A percentile compares a stretch with the other conserved stretches of the same genome.
Conservation (phyloP, 1,140 invertebrate species). For the Psix sp. region DNA sequence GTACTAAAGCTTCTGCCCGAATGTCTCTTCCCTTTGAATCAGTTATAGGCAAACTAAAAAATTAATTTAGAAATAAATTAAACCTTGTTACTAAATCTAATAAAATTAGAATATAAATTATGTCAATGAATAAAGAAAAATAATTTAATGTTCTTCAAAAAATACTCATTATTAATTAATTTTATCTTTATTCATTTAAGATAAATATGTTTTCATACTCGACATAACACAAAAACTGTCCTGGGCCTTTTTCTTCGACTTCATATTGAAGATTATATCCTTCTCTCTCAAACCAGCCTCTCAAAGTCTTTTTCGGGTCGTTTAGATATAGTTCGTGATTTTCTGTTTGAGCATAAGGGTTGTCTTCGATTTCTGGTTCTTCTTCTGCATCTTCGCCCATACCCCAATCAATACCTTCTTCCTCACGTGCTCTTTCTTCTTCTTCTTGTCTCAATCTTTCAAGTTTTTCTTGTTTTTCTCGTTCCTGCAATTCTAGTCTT, state of each 20-base stretch:
- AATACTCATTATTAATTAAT: slow-evolving; percentile 6
- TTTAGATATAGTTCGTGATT: slow-evolving; percentile 94
- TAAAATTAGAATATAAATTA: no score
- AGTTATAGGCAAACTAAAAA: slow-evolving; percentile 86
- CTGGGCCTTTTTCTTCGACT: slow-evolving; percentile 87
- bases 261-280: slow-evolving; percentile 91
- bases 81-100: no score
- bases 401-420: slow-evolving; percentile 92
- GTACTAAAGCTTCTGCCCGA: slow-evolving; percentile 89
- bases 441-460: slow-evolving; percentile 77
- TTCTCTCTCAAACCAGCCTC: slow-evolving; percentile 97
- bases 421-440: slow-evolving; percentile 73
- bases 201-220: slow-evolving; percentile 75
- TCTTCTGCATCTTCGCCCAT: slow-evolving; percentile 95
- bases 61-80: slow-evolving; percentile 37
- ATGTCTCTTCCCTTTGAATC: slow-evolving; percentile 84
- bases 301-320: slow-evolving; percentile 96
- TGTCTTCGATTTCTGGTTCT: slow-evolving; percentile 87
- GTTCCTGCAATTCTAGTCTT: slow-evolving; percentile 78
- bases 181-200: slow-evolving; percentile 12
- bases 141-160: slow-evolving; percentile 8
- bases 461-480: slow-evolving; percentile 74
- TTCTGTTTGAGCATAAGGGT: slow-evolving; percentile 87
- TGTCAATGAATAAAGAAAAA: no score
- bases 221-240: slow-evolving; percentile 85